Evolutionary conservation across 2,888 invertebrate species (phyloP).

Genomic region (Leucophora obtusa): DNA sequence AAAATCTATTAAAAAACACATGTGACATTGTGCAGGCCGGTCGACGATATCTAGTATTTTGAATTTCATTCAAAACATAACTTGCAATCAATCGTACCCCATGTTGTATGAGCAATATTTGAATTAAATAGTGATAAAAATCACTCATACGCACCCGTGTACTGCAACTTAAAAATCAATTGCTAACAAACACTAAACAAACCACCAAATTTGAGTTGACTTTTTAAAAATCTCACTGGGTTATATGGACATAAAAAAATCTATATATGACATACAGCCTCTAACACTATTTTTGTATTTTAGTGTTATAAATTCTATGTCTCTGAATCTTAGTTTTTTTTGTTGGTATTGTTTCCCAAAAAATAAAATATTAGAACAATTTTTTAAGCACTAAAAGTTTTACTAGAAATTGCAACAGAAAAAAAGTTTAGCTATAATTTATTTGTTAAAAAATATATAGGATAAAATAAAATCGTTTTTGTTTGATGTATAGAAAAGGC

Average conservation of each 20-base stretch:
- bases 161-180: no score
- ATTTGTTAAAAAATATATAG: not conserved
- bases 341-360: not conserved
- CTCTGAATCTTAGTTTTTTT: not conserved
- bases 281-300: not conserved
- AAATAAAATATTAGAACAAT: not conserved
- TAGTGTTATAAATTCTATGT: not conserved
- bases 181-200: no score
- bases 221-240: no score
- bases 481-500: not conserved
- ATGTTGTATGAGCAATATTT: no score
- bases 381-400: not conserved
- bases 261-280: not conserved
- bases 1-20: no score
- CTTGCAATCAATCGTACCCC: no score
- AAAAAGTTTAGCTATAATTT: not conserved
- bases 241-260: not conserved
- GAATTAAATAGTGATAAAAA: no score
- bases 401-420: conserved; percentile 6
- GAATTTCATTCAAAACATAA: no score
- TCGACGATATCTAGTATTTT: no score
- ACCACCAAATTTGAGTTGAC: no score
- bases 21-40: no score
- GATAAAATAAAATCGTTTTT: not conserved
- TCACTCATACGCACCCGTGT: no score